Conservation (phyloP, 2,113 vertebrate species). For the Zootoca vivipara region DNA sequence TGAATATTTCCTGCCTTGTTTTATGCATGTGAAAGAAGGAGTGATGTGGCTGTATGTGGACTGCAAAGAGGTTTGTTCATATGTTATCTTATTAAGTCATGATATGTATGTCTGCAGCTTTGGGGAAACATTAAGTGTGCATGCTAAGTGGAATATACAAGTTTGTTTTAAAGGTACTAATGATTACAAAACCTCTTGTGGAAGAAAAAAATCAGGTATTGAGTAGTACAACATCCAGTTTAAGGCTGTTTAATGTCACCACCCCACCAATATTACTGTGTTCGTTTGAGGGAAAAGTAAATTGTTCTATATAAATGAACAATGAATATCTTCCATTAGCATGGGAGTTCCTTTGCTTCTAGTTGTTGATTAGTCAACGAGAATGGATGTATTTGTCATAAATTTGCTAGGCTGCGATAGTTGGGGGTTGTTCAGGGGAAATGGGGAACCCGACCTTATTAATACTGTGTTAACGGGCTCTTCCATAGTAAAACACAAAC, state of each 20-base stretch:
- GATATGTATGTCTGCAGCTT: too few relatives aligned
- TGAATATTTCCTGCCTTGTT: too few relatives aligned
- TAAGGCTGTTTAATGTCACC: background rate
- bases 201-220: background rate
- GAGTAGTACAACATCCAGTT: background rate
- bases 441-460: background rate
- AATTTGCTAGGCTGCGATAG: background rate
- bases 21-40: too few relatives aligned
- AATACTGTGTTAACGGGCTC: constrained; percentile 14
- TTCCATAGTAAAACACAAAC: background rate
- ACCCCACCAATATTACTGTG: background rate
- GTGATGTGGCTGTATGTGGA: too few relatives aligned
- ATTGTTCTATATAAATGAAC: background rate
- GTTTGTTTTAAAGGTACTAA: background rate
- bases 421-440: background rate
- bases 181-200: background rate
- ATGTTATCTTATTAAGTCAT: too few relatives aligned
- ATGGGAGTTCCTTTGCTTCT: constrained; percentile 20
- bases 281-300: background rate
- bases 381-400: background rate
- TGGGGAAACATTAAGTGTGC: background rate
- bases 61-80: too few relatives aligned
- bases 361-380: constrained; percentile 10
- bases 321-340: constrained; percentile 19
- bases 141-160: constrained; percentile 6